Base-by-base conservation (phyloP, 2,888 invertebrate genomes). In the Tryphoninae sp. region DNA sequence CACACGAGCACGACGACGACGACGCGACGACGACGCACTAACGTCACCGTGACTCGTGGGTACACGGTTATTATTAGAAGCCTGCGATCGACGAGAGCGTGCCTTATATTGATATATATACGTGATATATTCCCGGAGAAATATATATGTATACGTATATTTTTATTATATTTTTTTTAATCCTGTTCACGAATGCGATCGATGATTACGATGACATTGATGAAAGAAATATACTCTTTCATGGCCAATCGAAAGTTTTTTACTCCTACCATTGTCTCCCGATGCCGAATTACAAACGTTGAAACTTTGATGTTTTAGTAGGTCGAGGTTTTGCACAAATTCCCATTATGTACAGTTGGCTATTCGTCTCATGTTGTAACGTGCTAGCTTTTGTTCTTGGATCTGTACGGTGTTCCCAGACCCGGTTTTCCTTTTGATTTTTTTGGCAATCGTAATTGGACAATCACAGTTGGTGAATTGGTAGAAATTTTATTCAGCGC, bases 11-110 rank as follows among this genome's bases (percentile, higher is more conserved):
- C 26, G 51, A 61, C 11, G 19, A 69, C 73, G 71, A 51, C 78
- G 33, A 68, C 78, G 67, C 78, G 33, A 68, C 78, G 67, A 74
- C 62, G 78, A 80, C 84, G 81, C 80, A 72, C 73, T 68, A 82
- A 83, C 83, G 82, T 81, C 83, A 84, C 72, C 79, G 84, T 78
- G 81, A 83, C 84, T 84, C 81, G 83, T 83, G 81, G 81, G 83
- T 83, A 79, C 81, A 80, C 83, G 78, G 85, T 87, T 87, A 87
- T 87, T 87, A 86, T 87, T 88, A 87, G 88, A 85, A 81, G 65
- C 78, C 64, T 75, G 84, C 80, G 80, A 84, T 83, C 81, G 65
- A 65, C 42, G 42, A 65, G 19, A 53, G 33, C 58, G 40, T 78
- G 62, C 33, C 72, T 82, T 83, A 78, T 82, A 79, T 80, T 78